A percentile compares a stretch with the other conserved stretches of the same genome.
phyloP scores from a whole-genome alignment of 2,113 vertebrate species.

The Podiceps cristatus region DNA sequence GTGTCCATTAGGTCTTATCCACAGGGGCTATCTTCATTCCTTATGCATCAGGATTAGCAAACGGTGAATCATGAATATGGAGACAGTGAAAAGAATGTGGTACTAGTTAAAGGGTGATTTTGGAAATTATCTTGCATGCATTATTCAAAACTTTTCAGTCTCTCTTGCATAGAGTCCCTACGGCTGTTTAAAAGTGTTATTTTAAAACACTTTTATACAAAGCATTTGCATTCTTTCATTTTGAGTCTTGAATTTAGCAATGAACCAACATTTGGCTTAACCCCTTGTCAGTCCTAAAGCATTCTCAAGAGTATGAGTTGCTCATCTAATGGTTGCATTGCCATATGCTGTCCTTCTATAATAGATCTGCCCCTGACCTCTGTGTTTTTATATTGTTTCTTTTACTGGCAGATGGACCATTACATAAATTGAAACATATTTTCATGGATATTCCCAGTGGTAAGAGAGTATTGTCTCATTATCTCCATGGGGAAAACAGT shows the following conservation, averaged over 20 bases:
- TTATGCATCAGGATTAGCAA: conserved; percentile 77
- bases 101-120: conserved; percentile 79
- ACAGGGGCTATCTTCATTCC: conserved; percentile 84
- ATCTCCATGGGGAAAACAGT: neutral
- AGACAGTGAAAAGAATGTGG: conserved; percentile 80
- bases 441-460: conserved; percentile 30
- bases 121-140: conserved; percentile 78
- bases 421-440: conserved; percentile 71
- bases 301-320: conserved; percentile 72
- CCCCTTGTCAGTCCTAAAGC: conserved; percentile 72
- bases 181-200: conserved; percentile 70
- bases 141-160: conserved; percentile 77
- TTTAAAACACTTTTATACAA: conserved; percentile 41
- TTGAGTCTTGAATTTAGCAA: conserved; percentile 63
- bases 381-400: conserved; percentile 52
- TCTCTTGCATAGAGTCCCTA: conserved; percentile 57
- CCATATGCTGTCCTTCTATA: conserved; percentile 69
- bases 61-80: conserved; percentile 76
- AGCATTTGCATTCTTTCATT: conserved; percentile 66
- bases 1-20: conserved; percentile 84
- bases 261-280: conserved; percentile 75
- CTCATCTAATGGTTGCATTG: conserved; percentile 68
- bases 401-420: conserved; percentile 56
- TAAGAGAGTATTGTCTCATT: neutral
- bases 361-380: conserved; percentile 74